Evolutionary conservation across 2,888 invertebrate genomes (phyloP).

Genomic region (Phragmatobia fuliginosa): DNA sequence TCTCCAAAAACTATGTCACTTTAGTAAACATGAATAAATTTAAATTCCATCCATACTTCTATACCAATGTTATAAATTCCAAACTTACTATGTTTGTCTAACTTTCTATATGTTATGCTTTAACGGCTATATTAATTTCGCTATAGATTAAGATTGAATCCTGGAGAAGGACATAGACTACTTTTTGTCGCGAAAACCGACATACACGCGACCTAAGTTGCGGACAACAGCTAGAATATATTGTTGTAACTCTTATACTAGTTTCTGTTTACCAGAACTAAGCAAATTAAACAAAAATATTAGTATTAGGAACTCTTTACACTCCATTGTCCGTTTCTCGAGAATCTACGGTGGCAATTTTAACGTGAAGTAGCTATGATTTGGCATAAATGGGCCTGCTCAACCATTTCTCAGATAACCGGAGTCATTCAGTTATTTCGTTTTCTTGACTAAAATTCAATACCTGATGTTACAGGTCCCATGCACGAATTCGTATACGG

Average conservation of each 20-base stretch:
- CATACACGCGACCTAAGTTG: too few species aligned
- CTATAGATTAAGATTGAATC: too few species aligned
- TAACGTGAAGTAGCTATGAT: background rate
- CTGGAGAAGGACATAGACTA: too few species aligned
- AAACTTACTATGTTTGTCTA: too few species aligned
- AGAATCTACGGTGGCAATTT: too few species aligned
- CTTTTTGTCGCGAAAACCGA: too few species aligned
- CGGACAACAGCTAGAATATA: too few species aligned
- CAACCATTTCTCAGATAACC: background rate
- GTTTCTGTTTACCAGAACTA: background rate
- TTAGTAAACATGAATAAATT: background rate
- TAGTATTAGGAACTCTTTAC: background rate
- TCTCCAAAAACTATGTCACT: background rate
- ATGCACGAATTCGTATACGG: conserved; percentile 84
- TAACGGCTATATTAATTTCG: too few species aligned
- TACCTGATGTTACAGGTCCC: conserved; percentile 62
- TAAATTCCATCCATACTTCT: background rate
- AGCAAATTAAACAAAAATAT: too few species aligned
- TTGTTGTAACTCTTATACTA: background rate
- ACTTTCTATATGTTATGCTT: too few species aligned
- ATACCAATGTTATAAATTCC: too few species aligned
- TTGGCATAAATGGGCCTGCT: too few species aligned
- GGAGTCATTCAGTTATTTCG: background rate
- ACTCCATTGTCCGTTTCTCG: background rate
- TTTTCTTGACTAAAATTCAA: background rate